phyloP scores from a whole-genome alignment of 2,797 vertebrate genomes.

The Pipistrellus pygmaeus region DNA sequence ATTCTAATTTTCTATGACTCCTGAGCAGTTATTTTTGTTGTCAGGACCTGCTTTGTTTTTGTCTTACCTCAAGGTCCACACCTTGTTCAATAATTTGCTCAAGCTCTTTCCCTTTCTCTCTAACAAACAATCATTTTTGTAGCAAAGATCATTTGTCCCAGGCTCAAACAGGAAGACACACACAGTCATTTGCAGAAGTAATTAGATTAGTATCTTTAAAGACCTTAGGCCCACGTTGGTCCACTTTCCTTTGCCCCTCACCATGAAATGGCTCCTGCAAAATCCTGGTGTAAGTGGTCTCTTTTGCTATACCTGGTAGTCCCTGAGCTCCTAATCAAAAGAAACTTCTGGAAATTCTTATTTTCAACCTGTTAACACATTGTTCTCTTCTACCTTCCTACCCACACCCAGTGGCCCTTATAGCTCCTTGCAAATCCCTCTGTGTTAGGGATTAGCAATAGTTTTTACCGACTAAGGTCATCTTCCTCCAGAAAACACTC shows the following conservation, averaged over 20 bases:
- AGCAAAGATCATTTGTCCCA: not conserved
- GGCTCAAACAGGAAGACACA: not conserved
- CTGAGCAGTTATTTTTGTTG: not conserved
- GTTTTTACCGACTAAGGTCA: not conserved
- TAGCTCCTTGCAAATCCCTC: not conserved
- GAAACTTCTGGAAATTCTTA: not conserved
- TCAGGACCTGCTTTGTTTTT: not conserved
- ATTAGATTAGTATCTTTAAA: not conserved
- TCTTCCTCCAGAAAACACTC: not conserved
- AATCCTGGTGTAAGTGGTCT: not conserved
- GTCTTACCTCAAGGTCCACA: not conserved
- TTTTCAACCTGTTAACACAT: not conserved
- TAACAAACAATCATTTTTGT: not conserved
- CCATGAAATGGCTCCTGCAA: not conserved
- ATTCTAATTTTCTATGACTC: slow-evolving; percentile 10
- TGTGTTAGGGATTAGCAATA: not conserved
- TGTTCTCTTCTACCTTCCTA: not conserved
- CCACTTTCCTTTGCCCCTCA: not conserved
- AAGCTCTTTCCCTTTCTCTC: slow-evolving; percentile 1
- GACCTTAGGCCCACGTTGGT: not conserved
- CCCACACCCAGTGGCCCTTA: not conserved
- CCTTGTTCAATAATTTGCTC: not conserved
- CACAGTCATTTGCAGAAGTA: not conserved
- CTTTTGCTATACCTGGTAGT: not conserved
- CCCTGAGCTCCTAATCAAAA: not conserved